Evolutionary conservation across 1,140 invertebrate genomes (phyloP), one percentile per base, ranked within the genome.

Genomic region (Philotrypesis tridentata): DNA sequence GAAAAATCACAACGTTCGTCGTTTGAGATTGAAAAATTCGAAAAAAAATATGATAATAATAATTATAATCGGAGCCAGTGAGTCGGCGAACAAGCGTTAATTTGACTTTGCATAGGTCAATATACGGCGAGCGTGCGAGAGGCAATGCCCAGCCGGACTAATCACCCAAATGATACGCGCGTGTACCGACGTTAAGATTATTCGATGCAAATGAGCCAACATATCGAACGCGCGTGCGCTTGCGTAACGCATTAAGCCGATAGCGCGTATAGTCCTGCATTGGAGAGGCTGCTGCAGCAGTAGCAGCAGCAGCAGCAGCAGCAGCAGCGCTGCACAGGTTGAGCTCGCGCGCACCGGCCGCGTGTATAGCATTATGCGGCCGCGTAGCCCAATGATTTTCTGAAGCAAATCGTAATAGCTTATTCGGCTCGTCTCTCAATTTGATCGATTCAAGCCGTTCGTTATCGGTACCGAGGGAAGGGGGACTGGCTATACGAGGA

Each of bases 191-290:
- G 63, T 37, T 70, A 71, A 60, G 72, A 31, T 76, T 75, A 82
- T 82, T 76, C 80, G 63, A 82, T 82, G 80, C 73, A 82, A 82
- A 82, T 76, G 80, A 75, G 73, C 17, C 40, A 21, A 43, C 40
- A 68, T 67, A 75, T 68, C 14, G 43, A 40, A n/a, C 48, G 29
- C 29, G 61, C 14, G 61, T 65, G 23, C 9, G 61, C 61, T 29
- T 29, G 25, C 61, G 61, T 48, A 55, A 55, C 67, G 17, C 31
- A 31, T 70, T 65, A 65, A 55, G 48, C 48, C 21, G n/a, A n/a
- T 17, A 17, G 48, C 21, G 6, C 21, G 48, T 2, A n/a, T 23
- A 60, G n/a, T 60, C 55, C 55, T 37, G 33, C 33, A 37, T n/a
- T 3, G 33, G 33, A 37, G 33, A 37, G 9, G 9, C 55, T 11